A percentile compares a stretch with the other conserved stretches of the same genome.
These are phyloP conservation scores for honey bee (Apis mellifera) DNA, from an alignment of 1,140 invertebrate species.

Conservation along the genomic window DNA sequence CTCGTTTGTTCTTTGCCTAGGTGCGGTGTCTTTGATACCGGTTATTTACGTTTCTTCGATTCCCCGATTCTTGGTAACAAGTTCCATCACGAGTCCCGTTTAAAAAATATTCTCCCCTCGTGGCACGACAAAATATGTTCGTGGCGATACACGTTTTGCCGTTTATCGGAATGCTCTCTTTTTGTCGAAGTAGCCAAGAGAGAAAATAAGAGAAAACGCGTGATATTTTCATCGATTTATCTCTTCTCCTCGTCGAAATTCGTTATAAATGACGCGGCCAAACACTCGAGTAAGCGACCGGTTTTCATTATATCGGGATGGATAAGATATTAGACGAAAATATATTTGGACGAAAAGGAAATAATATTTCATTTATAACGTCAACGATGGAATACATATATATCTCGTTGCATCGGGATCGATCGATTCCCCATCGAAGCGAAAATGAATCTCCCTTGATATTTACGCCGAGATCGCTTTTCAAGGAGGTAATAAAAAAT, in stretches of 20 bases:
- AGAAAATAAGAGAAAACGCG: not conserved
- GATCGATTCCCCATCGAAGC: not conserved
- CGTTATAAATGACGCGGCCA: not conserved
- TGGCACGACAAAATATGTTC: too few relatives aligned
- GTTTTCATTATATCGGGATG: not conserved
- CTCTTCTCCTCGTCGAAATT: not conserved
- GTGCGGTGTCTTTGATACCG: slow-evolving; percentile 37
- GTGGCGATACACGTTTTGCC: too few relatives aligned
- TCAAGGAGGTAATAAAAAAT: slow-evolving; percentile 40
- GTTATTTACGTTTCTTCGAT: slow-evolving; percentile 29
- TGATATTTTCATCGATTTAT: not conserved
- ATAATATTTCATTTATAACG: slow-evolving; percentile 14
- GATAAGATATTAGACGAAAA: not conserved
- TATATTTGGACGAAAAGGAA: slow-evolving; percentile 1
- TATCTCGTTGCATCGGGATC: not conserved
- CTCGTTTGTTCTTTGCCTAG: slow-evolving; percentile 23
- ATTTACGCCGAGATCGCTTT: slow-evolving; percentile 27
- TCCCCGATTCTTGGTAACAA: not conserved
- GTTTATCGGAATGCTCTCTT: too few relatives aligned
- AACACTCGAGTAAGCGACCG: not conserved
- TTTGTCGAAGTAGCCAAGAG: too few relatives aligned
- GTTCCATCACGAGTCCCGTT: too few relatives aligned
- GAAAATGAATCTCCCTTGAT: slow-evolving; percentile 25
- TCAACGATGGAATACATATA: not conserved
- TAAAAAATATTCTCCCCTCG: too few relatives aligned